Percentiles rank a stretch among this genome's conserved stretches.
phyloP scores from a whole-genome alignment of 2,797 vertebrate species.

The Luscinia megarhynchos region DNA sequence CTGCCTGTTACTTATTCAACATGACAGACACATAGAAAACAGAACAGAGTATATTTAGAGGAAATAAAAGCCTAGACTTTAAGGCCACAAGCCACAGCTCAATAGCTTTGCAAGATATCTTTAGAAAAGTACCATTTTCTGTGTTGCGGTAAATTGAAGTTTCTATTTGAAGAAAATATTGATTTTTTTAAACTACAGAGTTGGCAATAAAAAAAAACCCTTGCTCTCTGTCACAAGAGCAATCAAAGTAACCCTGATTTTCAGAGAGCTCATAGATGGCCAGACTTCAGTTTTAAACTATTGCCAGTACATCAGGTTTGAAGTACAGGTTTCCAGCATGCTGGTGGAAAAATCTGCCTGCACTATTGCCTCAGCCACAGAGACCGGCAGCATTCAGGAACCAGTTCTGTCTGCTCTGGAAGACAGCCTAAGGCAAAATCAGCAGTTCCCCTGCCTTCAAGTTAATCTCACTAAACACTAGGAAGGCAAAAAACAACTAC shows the following conservation, averaged over 20 bases:
- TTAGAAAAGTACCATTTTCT: constrained; percentile 24
- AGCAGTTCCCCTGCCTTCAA: neutral
- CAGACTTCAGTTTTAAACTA: neutral
- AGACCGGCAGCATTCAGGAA: neutral
- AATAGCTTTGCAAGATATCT: neutral
- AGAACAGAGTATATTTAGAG: constrained; percentile 33
- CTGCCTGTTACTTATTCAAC: constrained; percentile 36
- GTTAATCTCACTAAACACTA: neutral
- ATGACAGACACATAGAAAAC: constrained; percentile 21
- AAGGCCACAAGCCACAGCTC: constrained; percentile 31
- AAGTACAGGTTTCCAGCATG: neutral
- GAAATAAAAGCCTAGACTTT: constrained; percentile 48
- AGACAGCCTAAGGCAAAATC: neutral
- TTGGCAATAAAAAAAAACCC: neutral
- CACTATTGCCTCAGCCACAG: neutral
- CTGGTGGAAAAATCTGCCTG: neutral
- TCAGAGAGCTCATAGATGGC: neutral
- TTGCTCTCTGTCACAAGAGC: neutral
- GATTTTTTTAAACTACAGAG: neutral
- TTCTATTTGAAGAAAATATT: constrained; percentile 30
- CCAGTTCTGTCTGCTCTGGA: neutral
- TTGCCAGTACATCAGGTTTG: neutral
- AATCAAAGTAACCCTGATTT: neutral
- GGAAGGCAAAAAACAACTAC: neutral
- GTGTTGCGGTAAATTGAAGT: neutral